These are phyloP conservation scores for Ceratina calcarata DNA, from an alignment of 1,140 invertebrate species.

Conservation along the genomic window DNA sequence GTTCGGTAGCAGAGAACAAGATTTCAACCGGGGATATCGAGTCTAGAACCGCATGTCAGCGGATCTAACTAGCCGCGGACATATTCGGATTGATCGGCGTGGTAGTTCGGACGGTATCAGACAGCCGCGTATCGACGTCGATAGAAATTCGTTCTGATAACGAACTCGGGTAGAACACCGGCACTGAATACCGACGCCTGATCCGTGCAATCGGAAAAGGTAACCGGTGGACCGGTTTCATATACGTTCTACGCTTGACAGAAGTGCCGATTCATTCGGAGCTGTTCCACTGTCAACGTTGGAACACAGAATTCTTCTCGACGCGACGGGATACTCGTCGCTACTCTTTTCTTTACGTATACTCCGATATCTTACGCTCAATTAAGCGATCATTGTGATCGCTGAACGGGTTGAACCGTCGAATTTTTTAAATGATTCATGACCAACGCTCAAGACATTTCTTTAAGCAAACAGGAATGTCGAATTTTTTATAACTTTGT, in stretches of 20 bases:
- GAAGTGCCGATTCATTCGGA: slow-evolving; percentile 59
- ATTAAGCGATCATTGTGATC: slow-evolving; percentile 64
- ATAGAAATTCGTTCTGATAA: slow-evolving; percentile 33
- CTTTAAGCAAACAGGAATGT: too few species aligned
- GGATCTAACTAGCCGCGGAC: neutral
- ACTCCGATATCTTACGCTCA: slow-evolving; percentile 54
- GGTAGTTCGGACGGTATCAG: neutral
- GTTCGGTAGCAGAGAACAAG: neutral
- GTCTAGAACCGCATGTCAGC: neutral
- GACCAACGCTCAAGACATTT: too few species aligned
- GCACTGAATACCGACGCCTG: slow-evolving; percentile 15
- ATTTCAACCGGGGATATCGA: neutral
- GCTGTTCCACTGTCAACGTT: slow-evolving; percentile 64
- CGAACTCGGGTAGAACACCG: slow-evolving; percentile 43
- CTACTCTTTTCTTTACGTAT: slow-evolving; percentile 18
- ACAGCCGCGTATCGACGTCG: neutral
- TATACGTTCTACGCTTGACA: slow-evolving; percentile 52
- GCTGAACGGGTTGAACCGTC: slow-evolving; percentile 13
- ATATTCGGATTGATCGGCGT: neutral
- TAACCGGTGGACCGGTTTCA: slow-evolving; percentile 55
- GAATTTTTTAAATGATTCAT: neutral
- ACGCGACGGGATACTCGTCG: slow-evolving; percentile 24
- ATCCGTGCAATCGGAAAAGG: slow-evolving; percentile 29
- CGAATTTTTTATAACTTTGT: too few species aligned
- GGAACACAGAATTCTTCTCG: slow-evolving; percentile 54